Conservation (phyloP, 2,888 invertebrate species). For the Xanthia togata region DNA sequence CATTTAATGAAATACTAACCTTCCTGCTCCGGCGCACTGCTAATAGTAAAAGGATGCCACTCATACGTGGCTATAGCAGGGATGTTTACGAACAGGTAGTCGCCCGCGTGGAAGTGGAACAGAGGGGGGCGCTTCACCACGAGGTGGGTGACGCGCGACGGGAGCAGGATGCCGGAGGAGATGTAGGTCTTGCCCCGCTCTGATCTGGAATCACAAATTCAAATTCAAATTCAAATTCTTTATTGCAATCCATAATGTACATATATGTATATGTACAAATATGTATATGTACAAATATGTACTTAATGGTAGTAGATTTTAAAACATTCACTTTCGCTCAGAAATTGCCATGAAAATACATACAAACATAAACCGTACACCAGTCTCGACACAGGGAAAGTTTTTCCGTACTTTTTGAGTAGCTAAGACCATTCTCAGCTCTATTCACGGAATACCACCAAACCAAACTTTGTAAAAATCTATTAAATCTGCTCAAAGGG, state of each 20-base stretch:
- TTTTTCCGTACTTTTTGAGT: neutral
- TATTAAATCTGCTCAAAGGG: neutral
- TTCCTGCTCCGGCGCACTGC: slow-evolving; percentile 98
- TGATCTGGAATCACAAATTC: slow-evolving; percentile 87
- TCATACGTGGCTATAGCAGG: slow-evolving; percentile 97
- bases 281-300: no score
- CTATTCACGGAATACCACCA: neutral
- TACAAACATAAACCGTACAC: neutral
- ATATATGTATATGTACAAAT: no score
- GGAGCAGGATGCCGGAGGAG: slow-evolving; percentile 95
- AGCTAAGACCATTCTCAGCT: neutral
- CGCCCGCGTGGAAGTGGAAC: slow-evolving; percentile 97
- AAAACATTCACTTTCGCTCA: no score
- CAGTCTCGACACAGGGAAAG: neutral
- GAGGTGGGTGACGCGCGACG: slow-evolving; percentile 97
- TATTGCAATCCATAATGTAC: no score
- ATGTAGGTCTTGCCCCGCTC: slow-evolving; percentile 97
- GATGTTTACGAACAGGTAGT: slow-evolving; percentile 98
- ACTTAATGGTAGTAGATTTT: neutral
- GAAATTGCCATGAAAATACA: neutral
- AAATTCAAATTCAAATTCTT: no score
- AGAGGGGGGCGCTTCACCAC: slow-evolving; percentile 96
- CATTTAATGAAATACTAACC: slow-evolving; percentile 83
- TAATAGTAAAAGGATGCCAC: slow-evolving; percentile 99
- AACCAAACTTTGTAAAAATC: neutral